Conservation (phyloP, 2,888 invertebrate species). For the Lumbricus terrestris region DNA sequence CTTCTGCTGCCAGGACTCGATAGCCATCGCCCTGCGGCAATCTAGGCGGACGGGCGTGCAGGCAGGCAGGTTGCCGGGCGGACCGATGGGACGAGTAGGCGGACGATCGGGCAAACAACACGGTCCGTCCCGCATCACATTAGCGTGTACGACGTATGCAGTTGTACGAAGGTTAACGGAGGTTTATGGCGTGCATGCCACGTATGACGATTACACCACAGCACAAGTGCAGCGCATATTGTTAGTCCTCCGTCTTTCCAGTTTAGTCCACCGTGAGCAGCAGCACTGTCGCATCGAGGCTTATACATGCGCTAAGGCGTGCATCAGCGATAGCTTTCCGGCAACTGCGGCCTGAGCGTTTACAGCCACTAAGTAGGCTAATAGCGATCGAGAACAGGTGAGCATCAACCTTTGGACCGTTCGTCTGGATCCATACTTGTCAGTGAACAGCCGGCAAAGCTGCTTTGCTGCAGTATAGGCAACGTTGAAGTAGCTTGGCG, state of each 20-base stretch:
- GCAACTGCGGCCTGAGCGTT: neutral
- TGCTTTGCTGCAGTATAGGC: neutral
- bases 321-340: neutral
- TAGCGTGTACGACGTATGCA: neutral
- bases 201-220: neutral
- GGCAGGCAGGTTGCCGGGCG: neutral
- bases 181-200: constrained; percentile 3
- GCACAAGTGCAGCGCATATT: neutral
- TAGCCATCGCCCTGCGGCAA: neutral
- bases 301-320: neutral
- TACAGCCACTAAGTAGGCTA: neutral
- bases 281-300: neutral
- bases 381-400: neutral
- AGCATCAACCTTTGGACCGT: neutral
- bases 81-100: neutral
- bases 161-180: neutral
- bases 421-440: neutral
- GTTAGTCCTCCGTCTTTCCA: neutral
- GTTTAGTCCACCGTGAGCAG: neutral
- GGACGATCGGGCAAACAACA: neutral
- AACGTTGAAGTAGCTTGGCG: neutral
- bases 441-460: neutral
- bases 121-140: neutral
- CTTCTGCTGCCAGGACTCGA: constrained; percentile 3
- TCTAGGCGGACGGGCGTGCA: neutral